Evolutionary conservation across 2,888 invertebrate genomes (phyloP).

Genomic region (Cataglyphis albicans): DNA sequence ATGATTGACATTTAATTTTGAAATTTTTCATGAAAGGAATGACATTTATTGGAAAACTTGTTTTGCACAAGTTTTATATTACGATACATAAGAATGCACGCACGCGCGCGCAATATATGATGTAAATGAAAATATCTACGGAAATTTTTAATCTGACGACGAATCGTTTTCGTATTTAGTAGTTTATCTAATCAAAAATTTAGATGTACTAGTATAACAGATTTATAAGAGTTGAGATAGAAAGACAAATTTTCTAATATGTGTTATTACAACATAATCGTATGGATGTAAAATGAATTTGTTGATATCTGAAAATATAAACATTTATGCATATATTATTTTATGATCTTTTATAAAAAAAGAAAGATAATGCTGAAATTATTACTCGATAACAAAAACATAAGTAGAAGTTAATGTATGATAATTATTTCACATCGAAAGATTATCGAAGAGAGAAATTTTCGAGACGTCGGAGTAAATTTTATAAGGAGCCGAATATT

Average conservation of each 20-base stretch:
- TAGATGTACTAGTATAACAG: not conserved
- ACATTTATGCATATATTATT: not conserved
- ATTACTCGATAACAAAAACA: not conserved
- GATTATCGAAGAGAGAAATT: conserved; percentile 8
- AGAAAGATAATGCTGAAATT: not conserved
- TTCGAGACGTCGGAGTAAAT: not conserved
- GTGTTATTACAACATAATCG: not conserved
- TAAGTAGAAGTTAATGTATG: conserved; percentile 5
- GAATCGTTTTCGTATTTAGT: not conserved
- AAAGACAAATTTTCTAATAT: not conserved
- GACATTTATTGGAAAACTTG: conserved; percentile 35
- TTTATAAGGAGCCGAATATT: conserved; percentile 28
- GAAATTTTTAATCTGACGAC: not conserved
- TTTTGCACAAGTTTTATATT: conserved; percentile 4
- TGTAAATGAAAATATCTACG: conserved; percentile 32
- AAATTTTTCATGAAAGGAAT: not conserved
- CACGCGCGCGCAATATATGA: not conserved
- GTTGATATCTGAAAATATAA: conserved; percentile 26
- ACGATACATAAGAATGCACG: not conserved
- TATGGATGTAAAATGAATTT: not conserved
- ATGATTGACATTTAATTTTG: not conserved
- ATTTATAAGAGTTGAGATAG: not conserved
- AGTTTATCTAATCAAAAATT: conserved; percentile 9
- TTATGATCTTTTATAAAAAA: not conserved
- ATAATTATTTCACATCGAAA: not conserved